A percentile compares a stretch with the other conserved stretches of the same genome.
phyloP scores from a whole-genome alignment of 1,140 invertebrate genomes.

The Drosophila mojavensis region DNA sequence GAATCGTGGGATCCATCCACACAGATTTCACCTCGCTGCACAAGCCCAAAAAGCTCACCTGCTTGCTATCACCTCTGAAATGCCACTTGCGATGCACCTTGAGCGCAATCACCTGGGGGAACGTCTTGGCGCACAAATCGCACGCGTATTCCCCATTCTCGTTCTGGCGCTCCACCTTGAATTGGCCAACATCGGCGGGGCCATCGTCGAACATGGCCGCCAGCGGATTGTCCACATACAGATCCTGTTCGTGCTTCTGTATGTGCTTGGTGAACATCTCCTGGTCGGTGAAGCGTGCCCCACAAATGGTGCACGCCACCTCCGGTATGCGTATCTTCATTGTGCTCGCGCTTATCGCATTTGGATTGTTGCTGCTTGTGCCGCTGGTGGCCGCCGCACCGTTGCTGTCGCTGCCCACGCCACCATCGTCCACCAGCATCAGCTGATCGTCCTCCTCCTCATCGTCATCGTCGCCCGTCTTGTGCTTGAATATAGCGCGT shows the following conservation, averaged over 20 bases:
- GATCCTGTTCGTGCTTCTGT: constrained; percentile 77
- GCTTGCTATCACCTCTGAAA: constrained; percentile 84
- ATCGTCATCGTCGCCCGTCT: constrained; percentile 79
- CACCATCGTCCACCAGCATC: constrained; percentile 33
- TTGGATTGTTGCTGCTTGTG: constrained; percentile 10
- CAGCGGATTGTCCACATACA: constrained; percentile 81
- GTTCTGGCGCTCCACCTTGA: constrained; percentile 78
- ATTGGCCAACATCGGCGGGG: constrained; percentile 77
- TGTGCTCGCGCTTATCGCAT: neutral
- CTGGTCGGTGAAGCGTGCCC: constrained; percentile 76
- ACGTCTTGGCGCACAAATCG: constrained; percentile 83
- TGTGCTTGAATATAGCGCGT: constrained; percentile 65
- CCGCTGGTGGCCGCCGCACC: neutral
- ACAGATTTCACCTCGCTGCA: constrained; percentile 74
- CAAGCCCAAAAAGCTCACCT: constrained; percentile 84
- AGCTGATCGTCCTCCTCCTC: constrained; percentile 64
- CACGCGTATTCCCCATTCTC: constrained; percentile 83
- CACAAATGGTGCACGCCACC: constrained; percentile 80
- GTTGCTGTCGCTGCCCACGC: constrained; percentile 7
- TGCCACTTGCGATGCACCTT: constrained; percentile 84
- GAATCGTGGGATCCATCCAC: constrained; percentile 7
- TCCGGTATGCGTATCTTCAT: constrained; percentile 77
- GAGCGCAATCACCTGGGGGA: constrained; percentile 82
- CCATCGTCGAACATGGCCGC: constrained; percentile 83
- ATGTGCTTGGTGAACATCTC: constrained; percentile 82